A percentile compares a stretch with the other conserved stretches of the same genome.
Evolutionary conservation across 2,113 vertebrate genomes (phyloP).

Genomic region (Myrmophylax atrothorax): DNA sequence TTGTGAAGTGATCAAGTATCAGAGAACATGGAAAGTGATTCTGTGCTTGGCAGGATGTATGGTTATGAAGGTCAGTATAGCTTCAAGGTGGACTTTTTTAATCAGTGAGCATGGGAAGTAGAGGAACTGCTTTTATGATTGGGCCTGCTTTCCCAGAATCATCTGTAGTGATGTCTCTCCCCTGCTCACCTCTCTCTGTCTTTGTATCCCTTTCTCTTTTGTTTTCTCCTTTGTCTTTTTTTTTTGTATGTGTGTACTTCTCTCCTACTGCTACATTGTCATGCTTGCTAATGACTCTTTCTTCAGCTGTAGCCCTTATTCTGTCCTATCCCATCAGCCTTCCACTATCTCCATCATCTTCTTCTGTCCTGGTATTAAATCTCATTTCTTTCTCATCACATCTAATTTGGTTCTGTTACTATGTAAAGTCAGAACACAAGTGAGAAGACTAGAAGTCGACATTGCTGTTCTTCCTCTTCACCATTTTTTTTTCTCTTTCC

Average conservation of each 20-base stretch:
- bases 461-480: not conserved
- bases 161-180: not conserved
- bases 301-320: not conserved
- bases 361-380: not conserved
- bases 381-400: not conserved
- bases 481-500: not conserved
- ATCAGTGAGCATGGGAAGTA: not conserved
- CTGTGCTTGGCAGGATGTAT: not conserved
- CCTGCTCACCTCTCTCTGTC: not conserved
- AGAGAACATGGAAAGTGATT: not conserved
- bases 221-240: not conserved
- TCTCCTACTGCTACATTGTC: not conserved
- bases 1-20: not conserved
- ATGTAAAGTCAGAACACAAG: not conserved
- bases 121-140: not conserved
- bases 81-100: not conserved
- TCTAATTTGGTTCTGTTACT: not conserved
- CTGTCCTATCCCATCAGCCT: not conserved
- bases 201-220: not conserved
- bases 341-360: not conserved
- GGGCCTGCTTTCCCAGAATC: not conserved
- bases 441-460: not conserved
- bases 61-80: not conserved
- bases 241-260: not conserved
- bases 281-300: not conserved